Base-by-base conservation (phyloP, 2,797 vertebrate genomes). In the Taeniopygia guttata region DNA sequence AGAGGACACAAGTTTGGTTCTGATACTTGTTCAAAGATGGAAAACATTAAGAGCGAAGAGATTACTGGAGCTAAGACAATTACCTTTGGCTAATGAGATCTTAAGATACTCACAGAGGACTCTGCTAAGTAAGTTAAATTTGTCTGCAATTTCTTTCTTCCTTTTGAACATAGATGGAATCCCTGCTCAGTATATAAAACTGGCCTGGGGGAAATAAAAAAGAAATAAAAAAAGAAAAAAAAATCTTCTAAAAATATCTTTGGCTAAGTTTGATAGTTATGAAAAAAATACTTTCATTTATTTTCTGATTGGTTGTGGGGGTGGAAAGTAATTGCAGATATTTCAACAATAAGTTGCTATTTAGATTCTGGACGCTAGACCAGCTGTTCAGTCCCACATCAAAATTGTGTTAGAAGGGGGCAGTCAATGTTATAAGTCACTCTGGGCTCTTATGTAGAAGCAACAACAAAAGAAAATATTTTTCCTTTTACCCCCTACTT, bases 391-490 rank as follows among this genome's bases (percentile, higher is more conserved):
- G 66, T 76, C 82, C 73, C 48, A 27, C 76, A 78, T 90, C 73
- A 81, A 79, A 90, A 81, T 46, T 72, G 79, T 63, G 22, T 89
- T 96, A 59, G 85, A 92, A 91, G 82, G 84, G 46, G 66, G 79
- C 91, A 95, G 87, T 81, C 79, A 81, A 54, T 92, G 84, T 84
- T 81, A 52, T 62, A 92, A 93, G 43, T 79, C 48, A 69, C 54
- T 93, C 45, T 67, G 79, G 43, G 59, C 60, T 82, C 69, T 89
- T 72, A 86, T 72, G 43, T 59, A 54, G 87, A 79, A 87, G 63
- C 81, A 95, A 64, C 1, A 5, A 92, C 95, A 91, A 92, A 86
- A 64, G 78, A 76, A 91, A 95, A 88, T 82, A 74, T 89, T 90
- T 94, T 95, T 91, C 25, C 58, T 87, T 84, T 89, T 90, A 81